Evolutionary conservation across 2,797 vertebrate genomes (phyloP).

Genomic region (Anabas testudineus): DNA sequence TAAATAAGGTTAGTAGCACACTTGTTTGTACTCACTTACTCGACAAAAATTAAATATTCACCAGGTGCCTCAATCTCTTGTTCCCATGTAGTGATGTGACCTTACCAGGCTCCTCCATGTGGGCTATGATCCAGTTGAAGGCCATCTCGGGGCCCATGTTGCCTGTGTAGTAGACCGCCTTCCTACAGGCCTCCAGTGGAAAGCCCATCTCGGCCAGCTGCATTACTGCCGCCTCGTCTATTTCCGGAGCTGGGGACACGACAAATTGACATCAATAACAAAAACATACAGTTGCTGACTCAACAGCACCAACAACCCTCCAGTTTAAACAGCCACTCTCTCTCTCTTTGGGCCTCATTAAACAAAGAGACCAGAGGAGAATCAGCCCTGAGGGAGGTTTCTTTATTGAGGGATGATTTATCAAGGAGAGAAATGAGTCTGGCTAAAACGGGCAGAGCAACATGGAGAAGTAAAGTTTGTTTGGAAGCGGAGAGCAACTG

Average conservation of each 20-base stretch:
- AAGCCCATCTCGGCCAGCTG: conserved; percentile 99
- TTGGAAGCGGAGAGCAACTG: conserved; percentile 51
- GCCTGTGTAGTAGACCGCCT: conserved; percentile 98
- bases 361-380: conserved; percentile 55
- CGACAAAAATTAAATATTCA: neutral
- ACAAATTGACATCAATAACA: conserved; percentile 59
- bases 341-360: conserved; percentile 76
- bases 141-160: conserved; percentile 97
- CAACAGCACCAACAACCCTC: conserved; percentile 38
- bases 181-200: conserved; percentile 96
- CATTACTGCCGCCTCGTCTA: conserved; percentile 96
- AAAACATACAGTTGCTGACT: conserved; percentile 61
- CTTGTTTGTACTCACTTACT: neutral
- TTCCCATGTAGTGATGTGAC: neutral
- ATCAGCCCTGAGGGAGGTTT: conserved; percentile 40
- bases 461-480: conserved; percentile 52
- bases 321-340: conserved; percentile 51
- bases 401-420: conserved; percentile 59
- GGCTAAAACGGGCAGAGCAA: conserved; percentile 48
- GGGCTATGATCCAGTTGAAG: conserved; percentile 99
- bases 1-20: too few species aligned
- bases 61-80: neutral
- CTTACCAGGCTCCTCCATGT: conserved; percentile 99
- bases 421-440: conserved; percentile 62
- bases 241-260: conserved; percentile 90